These are phyloP conservation scores for Sterrhoptilus dennistouni DNA, from an alignment of 2,113 vertebrate genomes.

Conservation along the genomic window DNA sequence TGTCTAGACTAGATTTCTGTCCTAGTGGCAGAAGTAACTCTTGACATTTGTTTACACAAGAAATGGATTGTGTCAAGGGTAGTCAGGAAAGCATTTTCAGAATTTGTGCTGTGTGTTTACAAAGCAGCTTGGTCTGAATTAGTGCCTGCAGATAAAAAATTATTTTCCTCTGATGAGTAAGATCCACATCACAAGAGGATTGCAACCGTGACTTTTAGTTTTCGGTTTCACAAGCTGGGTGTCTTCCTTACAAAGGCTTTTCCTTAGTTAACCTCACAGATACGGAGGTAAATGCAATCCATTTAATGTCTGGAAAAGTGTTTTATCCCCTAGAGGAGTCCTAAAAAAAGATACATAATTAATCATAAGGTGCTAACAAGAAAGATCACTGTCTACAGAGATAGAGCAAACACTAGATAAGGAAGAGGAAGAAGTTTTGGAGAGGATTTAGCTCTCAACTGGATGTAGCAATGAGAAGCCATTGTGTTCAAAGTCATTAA, in stretches of 20 bases:
- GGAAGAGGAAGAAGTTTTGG: neutral
- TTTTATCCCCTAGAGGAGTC: neutral
- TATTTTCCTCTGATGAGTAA: neutral
- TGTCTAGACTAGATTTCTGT: neutral
- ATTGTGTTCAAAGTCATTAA: neutral
- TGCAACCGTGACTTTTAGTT: neutral
- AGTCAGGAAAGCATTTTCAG: neutral
- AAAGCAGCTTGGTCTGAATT: neutral
- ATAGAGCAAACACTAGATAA: neutral
- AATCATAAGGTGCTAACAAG: neutral
- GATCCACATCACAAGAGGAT: neutral
- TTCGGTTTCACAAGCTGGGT: neutral
- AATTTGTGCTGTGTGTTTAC: neutral
- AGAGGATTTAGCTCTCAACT: neutral
- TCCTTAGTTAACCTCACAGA: neutral
- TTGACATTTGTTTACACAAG: slow-evolving; percentile 1
- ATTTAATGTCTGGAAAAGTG: neutral
- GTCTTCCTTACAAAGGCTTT: neutral
- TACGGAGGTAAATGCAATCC: neutral
- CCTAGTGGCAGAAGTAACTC: neutral
- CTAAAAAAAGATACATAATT: neutral
- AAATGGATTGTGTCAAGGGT: neutral
- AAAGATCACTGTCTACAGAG: neutral
- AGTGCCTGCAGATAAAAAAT: neutral
- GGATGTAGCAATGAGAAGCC: neutral